phyloP scores from a whole-genome alignment of 1,140 invertebrate species.

The Meloidogyne chitwoodi region DNA sequence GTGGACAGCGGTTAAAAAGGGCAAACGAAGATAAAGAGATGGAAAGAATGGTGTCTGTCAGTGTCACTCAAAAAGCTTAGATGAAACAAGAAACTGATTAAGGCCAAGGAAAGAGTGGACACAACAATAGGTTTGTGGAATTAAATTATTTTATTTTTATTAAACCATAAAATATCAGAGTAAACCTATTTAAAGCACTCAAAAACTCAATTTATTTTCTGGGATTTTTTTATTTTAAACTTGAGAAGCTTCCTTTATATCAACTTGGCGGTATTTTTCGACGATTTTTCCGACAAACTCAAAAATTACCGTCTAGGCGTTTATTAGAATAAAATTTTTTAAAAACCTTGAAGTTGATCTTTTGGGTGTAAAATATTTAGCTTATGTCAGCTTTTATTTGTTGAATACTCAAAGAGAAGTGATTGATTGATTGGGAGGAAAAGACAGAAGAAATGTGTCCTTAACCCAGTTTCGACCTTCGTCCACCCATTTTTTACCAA shows the following conservation, averaged over 20 bases:
- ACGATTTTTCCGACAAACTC: too few relatives aligned
- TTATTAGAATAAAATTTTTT: too few relatives aligned
- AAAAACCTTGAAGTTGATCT: not conserved
- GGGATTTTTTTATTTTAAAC: too few relatives aligned
- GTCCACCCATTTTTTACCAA: not conserved
- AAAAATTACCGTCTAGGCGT: too few relatives aligned
- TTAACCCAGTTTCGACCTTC: not conserved
- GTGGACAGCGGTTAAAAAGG: not conserved
- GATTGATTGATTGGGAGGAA: not conserved
- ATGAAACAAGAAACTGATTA: not conserved
- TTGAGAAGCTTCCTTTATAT: too few relatives aligned
- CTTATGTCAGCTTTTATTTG: not conserved
- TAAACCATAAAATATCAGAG: too few relatives aligned
- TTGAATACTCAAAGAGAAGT: not conserved
- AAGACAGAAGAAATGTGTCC: not conserved
- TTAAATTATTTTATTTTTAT: too few relatives aligned
- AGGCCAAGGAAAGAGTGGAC: not conserved
- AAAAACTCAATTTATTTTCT: too few relatives aligned
- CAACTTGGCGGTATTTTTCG: too few relatives aligned
- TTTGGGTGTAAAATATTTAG: not conserved
- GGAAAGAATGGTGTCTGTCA: not conserved
- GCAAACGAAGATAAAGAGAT: not conserved
- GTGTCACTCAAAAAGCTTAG: not conserved
- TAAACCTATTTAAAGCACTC: too few relatives aligned
- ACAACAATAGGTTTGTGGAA: not conserved